phyloP scores from a whole-genome alignment of 2,888 invertebrate genomes.

The Drosophila kanekoi region DNA sequence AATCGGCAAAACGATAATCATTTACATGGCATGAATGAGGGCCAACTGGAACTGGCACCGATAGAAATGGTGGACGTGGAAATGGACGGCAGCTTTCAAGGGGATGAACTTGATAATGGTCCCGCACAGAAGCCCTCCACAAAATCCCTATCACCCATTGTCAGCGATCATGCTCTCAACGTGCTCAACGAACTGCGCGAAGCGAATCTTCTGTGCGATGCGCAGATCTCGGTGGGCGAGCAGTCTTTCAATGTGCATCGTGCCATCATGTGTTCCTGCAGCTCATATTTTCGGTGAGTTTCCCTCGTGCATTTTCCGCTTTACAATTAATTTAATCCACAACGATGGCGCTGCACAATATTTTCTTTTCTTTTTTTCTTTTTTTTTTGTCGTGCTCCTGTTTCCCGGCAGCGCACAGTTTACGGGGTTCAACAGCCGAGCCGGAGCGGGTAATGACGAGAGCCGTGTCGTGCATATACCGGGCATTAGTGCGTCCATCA shows the following conservation, averaged over 20 bases:
- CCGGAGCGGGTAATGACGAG: constrained; percentile 83
- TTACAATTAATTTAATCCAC: not conserved
- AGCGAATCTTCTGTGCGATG: constrained; percentile 94
- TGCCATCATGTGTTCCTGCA: constrained; percentile 94
- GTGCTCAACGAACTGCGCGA: constrained; percentile 93
- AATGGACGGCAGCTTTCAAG: constrained; percentile 21
- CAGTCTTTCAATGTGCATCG: constrained; percentile 94
- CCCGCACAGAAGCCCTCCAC: constrained; percentile 38
- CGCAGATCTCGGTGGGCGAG: constrained; percentile 92
- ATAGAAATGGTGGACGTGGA: constrained; percentile 52
- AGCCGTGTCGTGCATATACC: constrained; percentile 90
- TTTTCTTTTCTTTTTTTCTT: not conserved
- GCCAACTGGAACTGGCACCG: constrained; percentile 40
- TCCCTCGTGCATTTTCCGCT: not conserved
- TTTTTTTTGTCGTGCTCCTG: not conserved
- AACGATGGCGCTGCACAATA: not conserved
- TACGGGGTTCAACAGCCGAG: constrained; percentile 73
- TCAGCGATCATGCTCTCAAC: constrained; percentile 94
- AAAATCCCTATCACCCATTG: constrained; percentile 85
- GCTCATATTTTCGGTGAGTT: constrained; percentile 93
- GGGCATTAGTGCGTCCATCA: constrained; percentile 91
- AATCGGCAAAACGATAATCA: constrained; percentile 61
- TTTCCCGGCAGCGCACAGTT: constrained; percentile 75
- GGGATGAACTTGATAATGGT: constrained; percentile 34
- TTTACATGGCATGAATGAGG: constrained; percentile 67